Base-by-base conservation (phyloP, 2,797 vertebrate species). In the Chromobotia macracanthus region DNA sequence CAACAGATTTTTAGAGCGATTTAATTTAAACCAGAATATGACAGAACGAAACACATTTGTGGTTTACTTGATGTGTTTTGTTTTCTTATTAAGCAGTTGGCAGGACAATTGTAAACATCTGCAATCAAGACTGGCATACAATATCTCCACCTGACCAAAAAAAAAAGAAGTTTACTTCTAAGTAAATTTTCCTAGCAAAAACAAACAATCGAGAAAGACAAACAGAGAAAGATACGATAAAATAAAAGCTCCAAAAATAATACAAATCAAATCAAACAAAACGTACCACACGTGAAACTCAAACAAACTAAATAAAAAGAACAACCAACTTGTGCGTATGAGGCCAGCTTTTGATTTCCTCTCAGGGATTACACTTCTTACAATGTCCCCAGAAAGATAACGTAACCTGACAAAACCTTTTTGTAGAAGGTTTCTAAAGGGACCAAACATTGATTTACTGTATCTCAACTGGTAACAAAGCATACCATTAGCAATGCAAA, bases 11-110 rank as follows among this genome's bases (percentile, higher is more conserved):
- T 41, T 46, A 41, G 9, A 41, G 38, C 10, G 7, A 41, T 41
- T 41, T 7, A 4, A 38, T 41, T 38, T 5, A 9, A 41, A 41
- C 38, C 28, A 1, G 28, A 28, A 28, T 28, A 28, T 4, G 28
- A 28, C 28, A 28, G 28, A 28, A 41, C 0, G 38, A 41, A 41
- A 41, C 38, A 41, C 38, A 41, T 41, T 41, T 41, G 38, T 60
- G 10, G 15, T 50, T 50, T 46, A 15, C 48, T 50, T 50, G 3
- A 23, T 10, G 1, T 1, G 3, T 41, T 50, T 61, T 60, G 53
- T 60, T 73, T 50, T 63, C 44, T 23, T 41, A 66, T 75, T 31
- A 64, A 61, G 16, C 16, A 48, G 23, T 46, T 53, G 72, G 46
- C 58, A 64, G 46, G 2, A 23, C 56, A 61, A 48, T 28, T 0